Percentiles rank a stretch among this genome's conserved stretches.
phyloP scores from a whole-genome alignment of 2,888 invertebrate species.

The Meloe dianella region DNA sequence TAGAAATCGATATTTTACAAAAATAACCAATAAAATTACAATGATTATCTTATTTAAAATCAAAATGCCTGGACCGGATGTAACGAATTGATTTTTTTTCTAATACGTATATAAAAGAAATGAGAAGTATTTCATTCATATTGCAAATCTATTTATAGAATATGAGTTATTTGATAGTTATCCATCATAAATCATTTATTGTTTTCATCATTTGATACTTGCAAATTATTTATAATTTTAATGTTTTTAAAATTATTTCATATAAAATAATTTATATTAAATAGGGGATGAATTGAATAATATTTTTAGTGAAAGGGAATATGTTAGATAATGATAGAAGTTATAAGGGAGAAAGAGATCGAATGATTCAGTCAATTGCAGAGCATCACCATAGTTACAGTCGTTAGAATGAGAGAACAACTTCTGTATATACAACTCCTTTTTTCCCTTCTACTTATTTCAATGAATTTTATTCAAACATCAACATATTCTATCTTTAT shows the following conservation, averaged over 20 bases:
- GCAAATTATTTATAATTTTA: not conserved
- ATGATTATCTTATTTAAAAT: not conserved
- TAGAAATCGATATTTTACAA: not conserved
- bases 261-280: no score
- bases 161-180: not conserved
- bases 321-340: not conserved
- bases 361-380: constrained; percentile 6
- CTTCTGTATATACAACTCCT: not conserved
- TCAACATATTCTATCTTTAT: not conserved
- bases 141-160: constrained; percentile 2
- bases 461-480: not conserved
- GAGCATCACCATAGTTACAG: constrained; percentile 12
- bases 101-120: not conserved
- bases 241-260: no score
- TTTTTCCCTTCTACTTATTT: not conserved
- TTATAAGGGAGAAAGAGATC: not conserved
- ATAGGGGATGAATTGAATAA: no score
- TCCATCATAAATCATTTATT: not conserved
- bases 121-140: not conserved
- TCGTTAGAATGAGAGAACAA: not conserved
- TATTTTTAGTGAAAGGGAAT: not conserved
- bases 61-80: not conserved
- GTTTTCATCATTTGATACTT: no score
- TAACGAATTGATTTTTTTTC: not conserved
- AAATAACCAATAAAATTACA: not conserved